Evolutionary conservation across 2,113 vertebrate species (phyloP), one percentile per base, ranked within the genome.

Genomic region (Solea solea): DNA sequence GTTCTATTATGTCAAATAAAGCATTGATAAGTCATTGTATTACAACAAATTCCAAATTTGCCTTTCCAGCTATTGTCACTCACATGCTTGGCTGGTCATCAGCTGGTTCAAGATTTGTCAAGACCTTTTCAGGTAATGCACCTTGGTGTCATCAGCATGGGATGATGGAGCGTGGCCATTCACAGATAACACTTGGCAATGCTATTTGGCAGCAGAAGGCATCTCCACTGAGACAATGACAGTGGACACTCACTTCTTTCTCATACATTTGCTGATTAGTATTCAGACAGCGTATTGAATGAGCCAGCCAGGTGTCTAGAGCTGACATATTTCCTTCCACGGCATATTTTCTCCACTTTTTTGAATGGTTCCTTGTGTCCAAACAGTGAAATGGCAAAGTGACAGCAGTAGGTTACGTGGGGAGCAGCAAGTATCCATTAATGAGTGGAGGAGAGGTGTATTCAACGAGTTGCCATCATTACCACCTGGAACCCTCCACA

Each of bases 401-500:
- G 81, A 84, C 83, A 88, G 65, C 49, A 45, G 51, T 44, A n/a
- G 64, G 14, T 59, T n/a, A 46, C 65, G 76, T 56, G 50, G 34
- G 27, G 60, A 68, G 70, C 71, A 71, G 78, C 67, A 45, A 74
- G 71, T 68, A n/a, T 69, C 84, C 72, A 80, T 85, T 85, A 87
- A 65, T 46, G 49, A 69, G 65, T 21, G 34, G 39, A 75, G 73
- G 64, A 66, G 68, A 83, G 78, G 49, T 72, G 70, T 52, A 61
- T 73, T 74, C 74, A 69, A 70, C 6, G 25, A 66, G 78, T 67
- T 72, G 76, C 84, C 80, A 82, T 89, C 81, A 79, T 89, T 88
- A 88, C 69, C 69, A 82, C 81, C 84, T 83, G 74, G 83, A 75
- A 75, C 77, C 84, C 71, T 83, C 77, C 62, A 55, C 76, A 40